Evolutionary conservation across 2,888 invertebrate genomes (phyloP).

Genomic region (Epicampocera succincta): DNA sequence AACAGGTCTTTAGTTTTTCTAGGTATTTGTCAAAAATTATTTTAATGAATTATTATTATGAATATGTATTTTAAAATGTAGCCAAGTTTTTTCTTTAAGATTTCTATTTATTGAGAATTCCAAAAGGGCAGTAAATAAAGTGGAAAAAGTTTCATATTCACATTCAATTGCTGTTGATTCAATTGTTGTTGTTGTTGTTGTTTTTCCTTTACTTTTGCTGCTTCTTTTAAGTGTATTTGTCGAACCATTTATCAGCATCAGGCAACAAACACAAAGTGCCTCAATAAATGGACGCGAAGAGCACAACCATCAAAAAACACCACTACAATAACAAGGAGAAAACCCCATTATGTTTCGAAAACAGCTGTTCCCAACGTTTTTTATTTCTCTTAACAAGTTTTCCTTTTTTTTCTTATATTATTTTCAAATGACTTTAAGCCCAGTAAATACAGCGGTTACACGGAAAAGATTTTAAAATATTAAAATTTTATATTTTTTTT

Average conservation of each 20-base stretch:
- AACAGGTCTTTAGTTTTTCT: no score
- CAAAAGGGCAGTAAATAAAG: constrained; percentile 44
- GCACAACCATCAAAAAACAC: constrained; percentile 8
- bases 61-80: no score
- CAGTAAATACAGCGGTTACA: no score
- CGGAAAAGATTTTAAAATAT: no score
- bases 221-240: constrained; percentile 17
- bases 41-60: no score
- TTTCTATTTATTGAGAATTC: constrained; percentile 28
- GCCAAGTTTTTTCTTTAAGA: neutral
- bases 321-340: constrained; percentile 45
- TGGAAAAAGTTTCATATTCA: constrained; percentile 22
- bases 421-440: no score
- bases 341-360: neutral
- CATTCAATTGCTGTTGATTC: constrained; percentile 1
- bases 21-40: no score
- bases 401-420: neutral
- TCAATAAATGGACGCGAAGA: constrained; percentile 26
- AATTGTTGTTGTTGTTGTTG: constrained; percentile 21
- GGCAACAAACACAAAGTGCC: constrained; percentile 23
- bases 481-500: no score
- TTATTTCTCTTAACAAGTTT: neutral
- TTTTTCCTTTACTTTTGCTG: neutral
- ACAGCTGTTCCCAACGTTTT: constrained; percentile 1
- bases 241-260: constrained; percentile 54